phyloP scores from a whole-genome alignment of 2,888 invertebrate genomes.

The Stictocephala bisonia region DNA sequence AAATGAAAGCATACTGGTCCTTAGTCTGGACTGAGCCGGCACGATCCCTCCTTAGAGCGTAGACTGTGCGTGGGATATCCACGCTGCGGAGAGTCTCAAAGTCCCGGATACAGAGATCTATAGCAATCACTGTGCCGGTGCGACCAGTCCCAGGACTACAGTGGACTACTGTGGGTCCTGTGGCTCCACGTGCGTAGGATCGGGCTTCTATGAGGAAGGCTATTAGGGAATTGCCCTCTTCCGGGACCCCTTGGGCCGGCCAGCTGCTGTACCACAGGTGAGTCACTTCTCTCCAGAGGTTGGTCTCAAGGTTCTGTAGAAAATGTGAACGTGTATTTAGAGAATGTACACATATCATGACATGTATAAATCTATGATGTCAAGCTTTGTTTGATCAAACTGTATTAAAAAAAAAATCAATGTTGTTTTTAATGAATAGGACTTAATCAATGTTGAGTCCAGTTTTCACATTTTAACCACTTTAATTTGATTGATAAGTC shows the following conservation, averaged over 20 bases:
- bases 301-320: slow-evolving; percentile 77
- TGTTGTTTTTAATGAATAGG: too few species aligned
- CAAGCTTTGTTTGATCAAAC: too few species aligned
- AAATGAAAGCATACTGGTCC: slow-evolving; percentile 93
- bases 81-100: slow-evolving; percentile 83
- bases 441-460: too few species aligned
- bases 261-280: slow-evolving; percentile 94
- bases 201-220: slow-evolving; percentile 86
- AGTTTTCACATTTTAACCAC: too few species aligned
- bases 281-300: slow-evolving; percentile 87
- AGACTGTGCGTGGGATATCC: slow-evolving; percentile 88
- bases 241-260: slow-evolving; percentile 90
- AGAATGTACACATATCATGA: too few species aligned
- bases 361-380: too few species aligned
- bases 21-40: slow-evolving; percentile 91
- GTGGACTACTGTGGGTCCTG: slow-evolving; percentile 81
- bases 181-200: slow-evolving; percentile 64
- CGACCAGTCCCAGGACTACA: slow-evolving; percentile 93
- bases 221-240: slow-evolving; percentile 84
- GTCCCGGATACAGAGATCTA: slow-evolving; percentile 88
- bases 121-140: slow-evolving; percentile 84
- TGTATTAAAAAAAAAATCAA: too few species aligned
- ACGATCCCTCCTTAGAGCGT: slow-evolving; percentile 84
- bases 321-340: too few species aligned
- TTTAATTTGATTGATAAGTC: too few species aligned